phyloP scores from a whole-genome alignment of 2,113 vertebrate genomes.

The Megatriorchis doriae region DNA sequence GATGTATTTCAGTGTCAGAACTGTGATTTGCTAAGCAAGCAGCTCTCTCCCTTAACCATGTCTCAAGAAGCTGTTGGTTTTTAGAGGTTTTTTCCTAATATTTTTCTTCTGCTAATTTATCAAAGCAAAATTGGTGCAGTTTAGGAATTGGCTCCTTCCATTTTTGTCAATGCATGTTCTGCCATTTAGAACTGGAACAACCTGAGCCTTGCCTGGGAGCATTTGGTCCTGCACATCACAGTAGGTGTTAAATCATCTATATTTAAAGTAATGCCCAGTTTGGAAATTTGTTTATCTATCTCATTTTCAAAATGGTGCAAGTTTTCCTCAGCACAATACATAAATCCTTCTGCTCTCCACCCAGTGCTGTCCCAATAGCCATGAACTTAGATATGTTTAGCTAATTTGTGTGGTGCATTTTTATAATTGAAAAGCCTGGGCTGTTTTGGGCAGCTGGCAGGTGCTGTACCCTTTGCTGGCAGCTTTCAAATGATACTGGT shows the following conservation, averaged over 20 bases:
- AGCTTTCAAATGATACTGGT: background rate
- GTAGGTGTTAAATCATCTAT: conserved; percentile 14
- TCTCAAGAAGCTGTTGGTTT: background rate
- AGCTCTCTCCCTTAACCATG: conserved; percentile 1
- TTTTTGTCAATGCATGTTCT: background rate
- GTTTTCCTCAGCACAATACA: background rate
- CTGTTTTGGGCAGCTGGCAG: conserved; percentile 39
- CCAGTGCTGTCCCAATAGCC: background rate
- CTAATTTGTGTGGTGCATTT: conserved; percentile 33
- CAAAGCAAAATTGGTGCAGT: background rate
- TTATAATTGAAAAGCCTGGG: conserved; percentile 40
- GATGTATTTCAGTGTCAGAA: conserved; percentile 68
- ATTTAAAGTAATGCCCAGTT: conserved; percentile 7
- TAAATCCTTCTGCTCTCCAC: conserved; percentile 26
- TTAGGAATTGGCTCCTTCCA: background rate
- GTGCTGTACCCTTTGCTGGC: conserved; percentile 5
- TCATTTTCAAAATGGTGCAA: conserved; percentile 15
- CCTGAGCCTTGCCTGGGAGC: background rate
- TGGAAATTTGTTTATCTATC: conserved; percentile 10
- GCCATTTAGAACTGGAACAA: background rate
- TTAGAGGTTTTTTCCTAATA: background rate
- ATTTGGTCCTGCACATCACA: background rate
- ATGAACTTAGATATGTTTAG: background rate
- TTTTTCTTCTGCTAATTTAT: background rate
- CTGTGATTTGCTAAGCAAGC: conserved; percentile 50